These are phyloP conservation scores for Drosophila austrosaltans DNA, from an alignment of 2,888 invertebrate species.

Conservation along the genomic window DNA sequence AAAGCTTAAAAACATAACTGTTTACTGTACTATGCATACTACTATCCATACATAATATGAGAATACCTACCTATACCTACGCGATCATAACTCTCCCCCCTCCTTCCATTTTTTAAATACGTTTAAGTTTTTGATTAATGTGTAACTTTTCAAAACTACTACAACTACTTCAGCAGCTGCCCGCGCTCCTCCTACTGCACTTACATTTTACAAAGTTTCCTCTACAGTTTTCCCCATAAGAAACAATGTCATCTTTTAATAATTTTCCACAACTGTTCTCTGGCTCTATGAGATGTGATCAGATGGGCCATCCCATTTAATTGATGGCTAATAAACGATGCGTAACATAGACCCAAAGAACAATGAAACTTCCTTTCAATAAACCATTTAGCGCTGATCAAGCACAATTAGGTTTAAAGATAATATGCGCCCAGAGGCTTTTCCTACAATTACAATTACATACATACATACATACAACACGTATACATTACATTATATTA, in stretches of 20 bases:
- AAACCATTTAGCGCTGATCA: slow-evolving; percentile 50
- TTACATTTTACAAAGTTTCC: slow-evolving; percentile 68
- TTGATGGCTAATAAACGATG: slow-evolving; percentile 1
- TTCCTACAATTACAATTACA: slow-evolving; percentile 60
- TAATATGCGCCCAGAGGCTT: slow-evolving; percentile 75
- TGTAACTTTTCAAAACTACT: slow-evolving; percentile 37
- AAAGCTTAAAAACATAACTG: slow-evolving; percentile 64
- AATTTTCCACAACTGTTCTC: slow-evolving; percentile 46
- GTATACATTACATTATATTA: slow-evolving; percentile 48
- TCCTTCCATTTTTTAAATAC: slow-evolving; percentile 43
- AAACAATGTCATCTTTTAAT: slow-evolving; percentile 31
- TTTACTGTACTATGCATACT: slow-evolving; percentile 72
- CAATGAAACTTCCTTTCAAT: slow-evolving; percentile 42
- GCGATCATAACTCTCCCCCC: background rate
- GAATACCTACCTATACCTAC: slow-evolving; percentile 35
- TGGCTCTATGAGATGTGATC: slow-evolving; percentile 57
- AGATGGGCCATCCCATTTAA: background rate
- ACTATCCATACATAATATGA: slow-evolving; percentile 56
- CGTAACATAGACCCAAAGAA: slow-evolving; percentile 66
- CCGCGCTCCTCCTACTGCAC: slow-evolving; percentile 30
- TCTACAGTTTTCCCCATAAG: slow-evolving; percentile 23
- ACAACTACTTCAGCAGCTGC: slow-evolving; percentile 9
- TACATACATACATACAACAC: slow-evolving; percentile 38
- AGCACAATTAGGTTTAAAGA: slow-evolving; percentile 76
- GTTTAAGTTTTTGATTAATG: slow-evolving; percentile 63